Percentiles rank a stretch among this genome's conserved stretches.
phyloP scores from a whole-genome alignment of 2,797 vertebrate genomes.

The Pangasius macronema region DNA sequence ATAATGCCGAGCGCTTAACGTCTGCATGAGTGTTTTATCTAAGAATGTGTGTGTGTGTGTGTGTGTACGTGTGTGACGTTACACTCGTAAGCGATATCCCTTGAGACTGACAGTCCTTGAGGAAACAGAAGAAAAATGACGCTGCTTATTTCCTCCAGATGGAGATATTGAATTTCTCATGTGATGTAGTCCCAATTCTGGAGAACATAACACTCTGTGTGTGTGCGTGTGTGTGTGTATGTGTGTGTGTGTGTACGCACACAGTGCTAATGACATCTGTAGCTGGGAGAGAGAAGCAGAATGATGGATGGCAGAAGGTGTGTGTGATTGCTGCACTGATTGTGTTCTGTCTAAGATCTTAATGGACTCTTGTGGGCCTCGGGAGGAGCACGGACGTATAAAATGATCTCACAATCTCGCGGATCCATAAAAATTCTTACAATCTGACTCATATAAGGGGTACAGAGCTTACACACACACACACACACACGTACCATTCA shows the following conservation, averaged over 20 bases:
- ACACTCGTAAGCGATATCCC: too few species aligned
- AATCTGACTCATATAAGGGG: not conserved
- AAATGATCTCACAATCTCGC: conserved; percentile 12
- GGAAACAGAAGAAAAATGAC: conserved; percentile 47
- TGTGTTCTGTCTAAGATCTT: conserved; percentile 28
- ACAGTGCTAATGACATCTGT: conserved; percentile 49
- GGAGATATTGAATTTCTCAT: conserved; percentile 61
- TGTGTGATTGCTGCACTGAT: conserved; percentile 37
- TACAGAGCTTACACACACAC: not conserved
- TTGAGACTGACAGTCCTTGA: too few species aligned
- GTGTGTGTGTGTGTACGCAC: conserved; percentile 28
- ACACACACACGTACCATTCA: not conserved
- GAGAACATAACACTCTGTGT: conserved; percentile 54
- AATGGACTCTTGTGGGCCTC: conserved; percentile 37
- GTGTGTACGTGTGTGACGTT: too few species aligned
- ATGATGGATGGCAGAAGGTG: conserved; percentile 43
- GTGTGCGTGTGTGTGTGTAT: conserved; percentile 37
- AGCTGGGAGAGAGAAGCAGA: conserved; percentile 34
- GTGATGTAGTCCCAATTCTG: conserved; percentile 60
- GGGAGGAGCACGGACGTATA: conserved; percentile 8
- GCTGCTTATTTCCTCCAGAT: conserved; percentile 55
- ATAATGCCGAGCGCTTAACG: conserved; percentile 39
- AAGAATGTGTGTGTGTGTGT: too few species aligned
- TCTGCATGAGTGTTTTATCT: conserved; percentile 32
- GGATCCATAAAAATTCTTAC: not conserved